Conservation (phyloP, 1,140 invertebrate species). For the Sycobia sp. region DNA sequence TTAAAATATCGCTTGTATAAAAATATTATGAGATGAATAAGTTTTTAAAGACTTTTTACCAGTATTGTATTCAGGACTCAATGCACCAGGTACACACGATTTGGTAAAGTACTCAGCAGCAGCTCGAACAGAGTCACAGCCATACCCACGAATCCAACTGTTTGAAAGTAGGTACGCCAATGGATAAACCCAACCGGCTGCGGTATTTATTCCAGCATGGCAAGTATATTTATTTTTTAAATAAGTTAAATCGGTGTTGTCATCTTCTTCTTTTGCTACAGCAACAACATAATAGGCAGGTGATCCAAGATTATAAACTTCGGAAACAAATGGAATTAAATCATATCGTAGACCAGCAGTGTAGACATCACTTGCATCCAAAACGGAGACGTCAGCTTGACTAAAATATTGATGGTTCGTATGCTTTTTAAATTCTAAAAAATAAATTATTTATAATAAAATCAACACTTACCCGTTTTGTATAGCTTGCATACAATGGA, state of each 20-base stretch:
- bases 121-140: conserved; percentile 86
- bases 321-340: conserved; percentile 85
- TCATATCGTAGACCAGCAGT: conserved; percentile 82
- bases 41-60: conserved; percentile 36
- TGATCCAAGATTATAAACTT: conserved; percentile 84
- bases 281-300: conserved; percentile 93
- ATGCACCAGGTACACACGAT: conserved; percentile 87
- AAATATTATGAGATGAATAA: neutral
- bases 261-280: conserved; percentile 87
- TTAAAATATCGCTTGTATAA: too few species aligned
- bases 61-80: conserved; percentile 82
- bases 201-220: conserved; percentile 88
- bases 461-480: conserved; percentile 65
- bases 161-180: conserved; percentile 92
- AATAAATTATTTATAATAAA: too few species aligned
- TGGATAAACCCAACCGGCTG: conserved; percentile 95
- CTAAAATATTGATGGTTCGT: conserved; percentile 42
- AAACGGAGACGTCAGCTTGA: conserved; percentile 82
- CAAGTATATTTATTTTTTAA: conserved; percentile 88
- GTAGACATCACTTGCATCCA: conserved; percentile 94
- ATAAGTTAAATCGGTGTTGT: conserved; percentile 85
- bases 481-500: conserved; percentile 88
- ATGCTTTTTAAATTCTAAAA: too few species aligned
- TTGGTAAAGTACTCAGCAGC: conserved; percentile 93
- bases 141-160: conserved; percentile 89